A percentile compares a stretch with the other conserved stretches of the same genome.
These are phyloP conservation scores for Semicossyphus pulcher DNA, from an alignment of 2,113 vertebrate genomes.

Conservation along the genomic window DNA sequence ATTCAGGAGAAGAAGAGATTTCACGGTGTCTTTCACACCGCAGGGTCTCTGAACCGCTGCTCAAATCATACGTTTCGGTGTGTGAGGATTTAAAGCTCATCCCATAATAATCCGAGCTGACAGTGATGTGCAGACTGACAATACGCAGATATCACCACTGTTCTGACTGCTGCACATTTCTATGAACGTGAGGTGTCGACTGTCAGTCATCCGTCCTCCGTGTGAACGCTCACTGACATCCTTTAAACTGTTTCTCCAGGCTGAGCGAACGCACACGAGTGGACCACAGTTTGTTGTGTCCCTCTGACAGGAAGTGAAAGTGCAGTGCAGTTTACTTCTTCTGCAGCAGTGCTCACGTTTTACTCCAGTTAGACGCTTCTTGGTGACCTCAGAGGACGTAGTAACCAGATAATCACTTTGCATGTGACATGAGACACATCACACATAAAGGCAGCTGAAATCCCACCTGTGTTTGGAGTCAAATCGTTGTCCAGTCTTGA, in stretches of 20 bases:
- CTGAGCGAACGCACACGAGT: neutral
- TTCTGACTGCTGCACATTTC: neutral
- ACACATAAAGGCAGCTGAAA: no score
- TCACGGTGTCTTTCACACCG: conserved; percentile 42
- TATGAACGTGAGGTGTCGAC: neutral
- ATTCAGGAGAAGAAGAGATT: conserved; percentile 55
- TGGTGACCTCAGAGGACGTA: no score
- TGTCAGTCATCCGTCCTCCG: neutral
- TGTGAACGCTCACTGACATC: neutral
- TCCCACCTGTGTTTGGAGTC: no score
- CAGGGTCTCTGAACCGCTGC: conserved; percentile 6
- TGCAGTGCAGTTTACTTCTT: no score
- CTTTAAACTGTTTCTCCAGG: neutral
- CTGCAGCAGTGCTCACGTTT: no score
- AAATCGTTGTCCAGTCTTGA: no score
- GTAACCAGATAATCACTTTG: no score
- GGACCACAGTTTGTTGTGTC: no score
- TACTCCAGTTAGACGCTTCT: no score
- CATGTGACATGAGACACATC: no score
- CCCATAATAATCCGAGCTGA: conserved; percentile 42
- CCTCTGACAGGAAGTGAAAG: neutral
- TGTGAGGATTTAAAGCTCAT: neutral
- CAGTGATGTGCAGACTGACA: conserved; percentile 30
- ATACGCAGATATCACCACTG: neutral
- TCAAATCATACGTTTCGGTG: neutral